phyloP scores from a whole-genome alignment of 2,888 invertebrate genomes.

The Phyto melanocephala region DNA sequence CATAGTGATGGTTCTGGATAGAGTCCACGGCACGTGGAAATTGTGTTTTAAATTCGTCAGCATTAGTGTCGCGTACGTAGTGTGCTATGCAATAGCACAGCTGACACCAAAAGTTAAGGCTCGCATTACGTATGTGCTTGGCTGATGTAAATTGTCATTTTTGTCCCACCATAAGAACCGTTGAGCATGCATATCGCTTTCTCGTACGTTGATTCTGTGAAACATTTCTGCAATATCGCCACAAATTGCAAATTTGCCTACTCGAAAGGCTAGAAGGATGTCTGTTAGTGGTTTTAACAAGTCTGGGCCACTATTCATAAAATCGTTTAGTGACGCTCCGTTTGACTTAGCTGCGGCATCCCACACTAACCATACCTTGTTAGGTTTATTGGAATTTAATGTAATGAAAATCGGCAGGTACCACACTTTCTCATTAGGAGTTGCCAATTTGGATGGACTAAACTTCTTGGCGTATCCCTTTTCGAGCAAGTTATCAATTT shows the following conservation, averaged over 20 bases:
- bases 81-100: neutral
- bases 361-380: conserved; percentile 69
- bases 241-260: conserved; percentile 52
- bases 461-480: conserved; percentile 18
- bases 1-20: conserved; percentile 8
- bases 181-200: conserved; percentile 58
- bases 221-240: conserved; percentile 64
- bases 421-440: neutral
- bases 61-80: conserved; percentile 1
- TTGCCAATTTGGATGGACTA: neutral
- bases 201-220: conserved; percentile 52
- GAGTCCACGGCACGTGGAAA: neutral
- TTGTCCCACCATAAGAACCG: conserved; percentile 58
- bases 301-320: conserved; percentile 50
- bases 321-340: conserved; percentile 69
- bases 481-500: neutral
- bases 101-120: conserved; percentile 37
- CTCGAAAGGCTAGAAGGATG: conserved; percentile 65
- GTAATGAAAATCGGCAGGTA: conserved; percentile 10
- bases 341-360: conserved; percentile 70
- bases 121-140: conserved; percentile 47
- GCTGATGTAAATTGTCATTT: conserved; percentile 21
- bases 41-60: neutral
- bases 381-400: conserved; percentile 65
- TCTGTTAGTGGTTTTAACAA: conserved; percentile 40